These are phyloP conservation scores for Notocelia uddmanniana DNA, from an alignment of 2,888 invertebrate genomes.

Conservation along the genomic window DNA sequence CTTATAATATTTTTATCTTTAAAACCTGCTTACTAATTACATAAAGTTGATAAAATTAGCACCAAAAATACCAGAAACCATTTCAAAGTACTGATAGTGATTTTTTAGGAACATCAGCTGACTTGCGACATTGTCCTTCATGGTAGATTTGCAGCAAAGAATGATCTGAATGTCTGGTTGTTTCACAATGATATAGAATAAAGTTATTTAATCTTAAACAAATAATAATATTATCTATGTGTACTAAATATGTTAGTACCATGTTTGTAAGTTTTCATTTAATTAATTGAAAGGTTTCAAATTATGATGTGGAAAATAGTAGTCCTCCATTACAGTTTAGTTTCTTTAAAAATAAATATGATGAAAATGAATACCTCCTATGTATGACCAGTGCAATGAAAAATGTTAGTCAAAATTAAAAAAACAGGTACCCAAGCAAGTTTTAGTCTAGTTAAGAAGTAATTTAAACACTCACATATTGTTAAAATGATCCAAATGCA, in stretches of 20 bases:
- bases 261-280: background rate
- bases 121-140: constrained; percentile 32
- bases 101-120: constrained; percentile 33
- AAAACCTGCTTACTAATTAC: background rate
- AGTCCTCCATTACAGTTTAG: background rate
- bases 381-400: background rate
- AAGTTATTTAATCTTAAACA: constrained; percentile 1
- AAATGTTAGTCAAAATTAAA: constrained; percentile 24
- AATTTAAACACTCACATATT: constrained; percentile 31
- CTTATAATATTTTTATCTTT: background rate
- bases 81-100: background rate
- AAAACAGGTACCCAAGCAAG: constrained; percentile 2
- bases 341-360: background rate
- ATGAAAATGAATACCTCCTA: background rate
- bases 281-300: background rate
- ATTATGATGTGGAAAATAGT: background rate
- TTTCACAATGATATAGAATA: constrained; percentile 9
- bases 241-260: background rate
- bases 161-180: constrained; percentile 5
- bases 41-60: background rate
- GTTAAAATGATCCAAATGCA: constrained; percentile 30
- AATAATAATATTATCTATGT: background rate
- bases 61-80: background rate
- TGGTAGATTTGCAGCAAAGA: constrained; percentile 11
- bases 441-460: constrained; percentile 1